Evolutionary conservation across 2,797 vertebrate genomes (phyloP).

Genomic region (Protonibea diacanthus): DNA sequence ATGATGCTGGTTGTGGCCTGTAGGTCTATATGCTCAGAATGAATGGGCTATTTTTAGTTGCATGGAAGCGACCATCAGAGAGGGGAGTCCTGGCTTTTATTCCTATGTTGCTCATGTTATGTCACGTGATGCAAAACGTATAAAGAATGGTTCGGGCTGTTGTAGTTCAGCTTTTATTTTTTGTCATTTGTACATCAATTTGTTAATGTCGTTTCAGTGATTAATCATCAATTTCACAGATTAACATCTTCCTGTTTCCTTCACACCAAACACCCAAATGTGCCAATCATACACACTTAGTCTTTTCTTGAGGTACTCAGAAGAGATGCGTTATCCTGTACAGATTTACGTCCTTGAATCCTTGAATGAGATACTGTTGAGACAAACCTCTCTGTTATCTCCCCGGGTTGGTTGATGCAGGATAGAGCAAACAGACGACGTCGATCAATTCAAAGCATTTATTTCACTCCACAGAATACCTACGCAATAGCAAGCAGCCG

Average conservation of each 20-base stretch:
- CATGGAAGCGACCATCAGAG: conserved; percentile 62
- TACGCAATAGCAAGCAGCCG: too few species aligned
- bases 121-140: conserved; percentile 8
- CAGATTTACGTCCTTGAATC: not conserved
- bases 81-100: conserved; percentile 48
- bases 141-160: not conserved
- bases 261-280: not conserved
- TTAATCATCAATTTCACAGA: not conserved
- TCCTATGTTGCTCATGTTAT: not conserved
- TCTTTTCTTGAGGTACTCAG: not conserved
- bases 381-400: too few species aligned
- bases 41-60: conserved; percentile 80
- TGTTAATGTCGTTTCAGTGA: not conserved
- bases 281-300: not conserved
- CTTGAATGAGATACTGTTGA: too few species aligned
- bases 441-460: too few species aligned
- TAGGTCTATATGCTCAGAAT: conserved; percentile 60
- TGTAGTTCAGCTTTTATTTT: not conserved
- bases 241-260: not conserved
- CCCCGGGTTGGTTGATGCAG: too few species aligned
- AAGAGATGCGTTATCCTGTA: not conserved
- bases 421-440: too few species aligned
- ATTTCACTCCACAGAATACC: too few species aligned
- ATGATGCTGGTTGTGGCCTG: conserved; percentile 47
- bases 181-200: not conserved